These are phyloP conservation scores for Prunella fulvescens DNA, from an alignment of 2,113 vertebrate species.

Conservation along the genomic window DNA sequence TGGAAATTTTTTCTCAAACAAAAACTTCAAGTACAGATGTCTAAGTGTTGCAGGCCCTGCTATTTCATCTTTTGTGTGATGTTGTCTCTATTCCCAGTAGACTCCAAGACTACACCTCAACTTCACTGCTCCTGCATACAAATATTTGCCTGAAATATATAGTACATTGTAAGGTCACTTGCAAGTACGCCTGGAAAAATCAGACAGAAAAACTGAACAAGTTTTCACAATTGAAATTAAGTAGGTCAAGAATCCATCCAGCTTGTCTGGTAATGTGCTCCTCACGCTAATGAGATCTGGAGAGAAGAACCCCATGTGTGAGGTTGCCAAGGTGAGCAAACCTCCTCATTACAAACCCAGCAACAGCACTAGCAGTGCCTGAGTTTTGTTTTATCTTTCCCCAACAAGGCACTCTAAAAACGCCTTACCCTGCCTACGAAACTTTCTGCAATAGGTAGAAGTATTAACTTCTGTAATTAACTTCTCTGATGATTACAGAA, in stretches of 20 bases:
- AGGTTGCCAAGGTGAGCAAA: slow-evolving; percentile 65
- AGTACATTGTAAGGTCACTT: slow-evolving; percentile 63
- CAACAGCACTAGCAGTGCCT: background rate
- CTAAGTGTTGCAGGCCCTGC: slow-evolving; percentile 46
- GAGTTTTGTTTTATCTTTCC: slow-evolving; percentile 57
- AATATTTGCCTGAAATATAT: slow-evolving; percentile 57
- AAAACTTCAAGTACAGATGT: slow-evolving; percentile 43
- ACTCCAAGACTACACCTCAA: slow-evolving; percentile 8
- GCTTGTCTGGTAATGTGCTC: slow-evolving; percentile 51
- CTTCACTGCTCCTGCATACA: slow-evolving; percentile 29
- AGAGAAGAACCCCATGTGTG: slow-evolving; percentile 63
- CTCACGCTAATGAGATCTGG: slow-evolving; percentile 71
- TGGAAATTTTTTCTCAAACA: slow-evolving; percentile 40
- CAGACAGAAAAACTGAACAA: slow-evolving; percentile 36
- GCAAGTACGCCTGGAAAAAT: slow-evolving; percentile 43
- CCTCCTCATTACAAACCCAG: slow-evolving; percentile 55
- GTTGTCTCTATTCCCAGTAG: slow-evolving; percentile 31
- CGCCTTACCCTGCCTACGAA: background rate
- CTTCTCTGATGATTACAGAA: slow-evolving; percentile 31
- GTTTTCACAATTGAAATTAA: slow-evolving; percentile 60
- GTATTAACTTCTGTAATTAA: slow-evolving; percentile 39
- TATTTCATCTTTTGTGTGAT: slow-evolving; percentile 57
- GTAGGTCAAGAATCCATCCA: slow-evolving; percentile 61
- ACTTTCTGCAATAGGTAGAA: slow-evolving; percentile 35
- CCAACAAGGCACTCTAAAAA: slow-evolving; percentile 19